Evolutionary conservation across 2,888 invertebrate genomes (phyloP).

Genomic region (Andricus curvator): DNA sequence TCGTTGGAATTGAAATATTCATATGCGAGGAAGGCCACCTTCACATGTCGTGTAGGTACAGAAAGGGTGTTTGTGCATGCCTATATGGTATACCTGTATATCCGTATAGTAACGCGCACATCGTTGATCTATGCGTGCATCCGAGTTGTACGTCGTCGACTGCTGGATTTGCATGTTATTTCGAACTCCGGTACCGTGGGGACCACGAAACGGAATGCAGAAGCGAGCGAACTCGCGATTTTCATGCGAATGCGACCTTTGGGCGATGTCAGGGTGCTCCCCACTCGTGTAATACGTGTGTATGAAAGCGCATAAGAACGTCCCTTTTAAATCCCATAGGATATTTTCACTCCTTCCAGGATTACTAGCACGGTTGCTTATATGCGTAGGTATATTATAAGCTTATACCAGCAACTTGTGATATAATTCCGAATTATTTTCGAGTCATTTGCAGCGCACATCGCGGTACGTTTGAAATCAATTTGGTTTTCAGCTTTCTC

Average conservation of each 20-base stretch:
- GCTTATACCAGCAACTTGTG: no score
- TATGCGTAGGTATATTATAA: no score
- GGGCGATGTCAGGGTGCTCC: conserved; percentile 50
- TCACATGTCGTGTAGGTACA: conserved; percentile 27
- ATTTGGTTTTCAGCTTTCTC: conserved; percentile 14
- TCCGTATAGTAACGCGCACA: not conserved
- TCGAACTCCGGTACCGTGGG: conserved; percentile 67
- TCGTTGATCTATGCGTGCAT: conserved; percentile 43
- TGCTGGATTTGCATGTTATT: conserved; percentile 74
- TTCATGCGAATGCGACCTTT: conserved; percentile 61
- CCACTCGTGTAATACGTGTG: conserved; percentile 47
- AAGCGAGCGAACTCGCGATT: conserved; percentile 63
- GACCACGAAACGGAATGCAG: conserved; percentile 64
- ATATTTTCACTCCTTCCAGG: conserved; percentile 38
- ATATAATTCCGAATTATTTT: no score
- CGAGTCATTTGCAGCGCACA: no score
- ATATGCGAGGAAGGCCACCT: conserved; percentile 60
- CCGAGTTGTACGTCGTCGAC: conserved; percentile 47
- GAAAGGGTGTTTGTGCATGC: conserved; percentile 23
- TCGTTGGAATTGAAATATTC: conserved; percentile 72
- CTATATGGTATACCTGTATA: not conserved
- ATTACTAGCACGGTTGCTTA: not conserved
- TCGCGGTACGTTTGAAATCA: not conserved
- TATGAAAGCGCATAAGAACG: conserved; percentile 55
- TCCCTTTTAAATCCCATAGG: conserved; percentile 49